phyloP scores from a whole-genome alignment of 1,140 invertebrate genomes.

The Megathymus violae region DNA sequence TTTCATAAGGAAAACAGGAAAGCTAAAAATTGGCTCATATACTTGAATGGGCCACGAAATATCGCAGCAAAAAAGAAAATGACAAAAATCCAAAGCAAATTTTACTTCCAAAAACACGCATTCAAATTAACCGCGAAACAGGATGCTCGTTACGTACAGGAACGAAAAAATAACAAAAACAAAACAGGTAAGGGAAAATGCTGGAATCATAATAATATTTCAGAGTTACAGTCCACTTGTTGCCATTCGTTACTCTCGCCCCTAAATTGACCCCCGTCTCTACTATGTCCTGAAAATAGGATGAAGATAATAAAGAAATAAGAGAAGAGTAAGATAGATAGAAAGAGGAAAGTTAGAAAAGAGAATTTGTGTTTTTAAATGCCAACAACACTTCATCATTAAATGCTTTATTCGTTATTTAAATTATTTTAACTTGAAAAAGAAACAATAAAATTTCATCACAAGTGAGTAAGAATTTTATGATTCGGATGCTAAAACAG shows the following conservation, averaged over 20 bases:
- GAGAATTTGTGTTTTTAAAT: too few relatives aligned
- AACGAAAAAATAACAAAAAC: conserved; percentile 54
- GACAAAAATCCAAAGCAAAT: conserved; percentile 59
- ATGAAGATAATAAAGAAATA: neutral
- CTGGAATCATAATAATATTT: conserved; percentile 58
- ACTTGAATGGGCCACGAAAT: conserved; percentile 23
- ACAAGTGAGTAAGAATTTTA: too few relatives aligned
- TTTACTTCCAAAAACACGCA: conserved; percentile 64
- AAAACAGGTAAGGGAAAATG: conserved; percentile 57
- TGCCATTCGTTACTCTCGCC: conserved; percentile 38
- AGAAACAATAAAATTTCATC: too few relatives aligned
- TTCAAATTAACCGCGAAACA: conserved; percentile 72
- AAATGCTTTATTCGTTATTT: too few relatives aligned
- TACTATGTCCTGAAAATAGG: conserved; percentile 37
- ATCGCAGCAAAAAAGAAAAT: conserved; percentile 35
- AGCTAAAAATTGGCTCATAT: conserved; percentile 18
- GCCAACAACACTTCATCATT: too few relatives aligned
- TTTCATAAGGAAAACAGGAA: conserved; percentile 15
- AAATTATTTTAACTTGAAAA: too few relatives aligned
- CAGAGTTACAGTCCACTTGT: conserved; percentile 48
- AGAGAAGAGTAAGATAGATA: too few relatives aligned
- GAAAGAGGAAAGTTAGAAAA: too few relatives aligned
- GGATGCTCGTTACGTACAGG: conserved; percentile 64
- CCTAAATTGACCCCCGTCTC: conserved; percentile 37
- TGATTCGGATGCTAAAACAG: too few relatives aligned